phyloP scores from a whole-genome alignment of 2,113 vertebrate species.

The Channa maculata region DNA sequence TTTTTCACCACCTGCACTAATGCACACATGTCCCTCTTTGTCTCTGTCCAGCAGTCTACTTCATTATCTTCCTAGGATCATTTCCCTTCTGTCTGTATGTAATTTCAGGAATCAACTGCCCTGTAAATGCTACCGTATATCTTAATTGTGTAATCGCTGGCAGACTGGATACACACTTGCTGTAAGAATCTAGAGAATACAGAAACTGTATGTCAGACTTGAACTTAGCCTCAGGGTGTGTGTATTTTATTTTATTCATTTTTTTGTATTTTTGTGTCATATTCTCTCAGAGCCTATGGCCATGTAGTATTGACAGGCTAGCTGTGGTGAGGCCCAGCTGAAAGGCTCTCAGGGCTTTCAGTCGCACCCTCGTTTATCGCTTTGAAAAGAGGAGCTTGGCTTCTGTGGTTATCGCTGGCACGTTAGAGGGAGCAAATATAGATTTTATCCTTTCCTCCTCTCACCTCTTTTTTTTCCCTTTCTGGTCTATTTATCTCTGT shows the following conservation, averaged over 20 bases:
- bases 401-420: constrained; percentile 73
- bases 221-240: constrained; percentile 28
- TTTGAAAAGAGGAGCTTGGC: constrained; percentile 76
- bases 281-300: constrained; percentile 44
- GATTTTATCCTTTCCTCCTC: constrained; percentile 77
- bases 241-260: constrained; percentile 2
- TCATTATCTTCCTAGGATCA: constrained; percentile 12
- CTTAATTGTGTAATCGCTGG: constrained; percentile 48
- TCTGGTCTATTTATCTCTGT: constrained; percentile 64
- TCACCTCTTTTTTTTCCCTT: constrained; percentile 48
- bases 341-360: constrained; percentile 75
- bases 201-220: constrained; percentile 42
- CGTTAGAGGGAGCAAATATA: constrained; percentile 76
- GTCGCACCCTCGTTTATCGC: constrained; percentile 65
- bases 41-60: background rate
- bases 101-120: constrained; percentile 42
- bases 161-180: constrained; percentile 25
- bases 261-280: constrained; percentile 45
- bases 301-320: constrained; percentile 69
- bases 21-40: background rate
- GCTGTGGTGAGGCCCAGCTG: constrained; percentile 47
- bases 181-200: constrained; percentile 44
- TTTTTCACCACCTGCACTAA: background rate
- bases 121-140: constrained; percentile 19
- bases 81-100: constrained; percentile 26